A percentile compares a stretch with the other conserved stretches of the same genome.
Conservation (phyloP, 2,888 invertebrate species). For the Rhabditoides inermis region DNA sequence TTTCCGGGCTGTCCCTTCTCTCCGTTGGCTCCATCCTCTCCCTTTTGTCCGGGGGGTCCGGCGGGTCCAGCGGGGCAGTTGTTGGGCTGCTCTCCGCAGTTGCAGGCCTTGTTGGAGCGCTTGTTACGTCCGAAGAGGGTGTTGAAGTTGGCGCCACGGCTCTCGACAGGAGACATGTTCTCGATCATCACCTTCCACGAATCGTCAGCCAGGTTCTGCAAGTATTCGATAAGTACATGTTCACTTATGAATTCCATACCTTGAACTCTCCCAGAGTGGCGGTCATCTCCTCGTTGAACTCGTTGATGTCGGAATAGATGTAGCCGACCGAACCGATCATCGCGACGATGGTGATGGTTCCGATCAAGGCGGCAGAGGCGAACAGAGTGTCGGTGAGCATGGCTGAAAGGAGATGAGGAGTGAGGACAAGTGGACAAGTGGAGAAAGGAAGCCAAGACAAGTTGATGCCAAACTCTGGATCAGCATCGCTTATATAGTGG, state of each 20-base stretch:
- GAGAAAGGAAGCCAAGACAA: no score
- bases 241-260: no score
- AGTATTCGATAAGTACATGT: no score
- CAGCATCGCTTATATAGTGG: no score
- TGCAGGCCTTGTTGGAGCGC: conserved; percentile 7
- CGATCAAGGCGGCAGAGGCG: no score
- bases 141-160: neutral
- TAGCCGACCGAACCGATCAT: conserved; percentile 14
- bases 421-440: no score
- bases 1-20: conserved; percentile 20
- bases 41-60: conserved; percentile 28
- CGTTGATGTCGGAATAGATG: conserved; percentile 24
- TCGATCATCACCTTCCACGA: conserved; percentile 15
- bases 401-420: no score
- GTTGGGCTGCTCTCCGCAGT: conserved; percentile 18
- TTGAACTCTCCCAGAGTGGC: conserved; percentile 22
- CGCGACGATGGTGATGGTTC: conserved; percentile 15
- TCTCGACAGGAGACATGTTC: no score
- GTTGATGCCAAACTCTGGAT: no score
- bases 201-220: conserved; percentile 18
- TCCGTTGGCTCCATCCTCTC: conserved; percentile 22
- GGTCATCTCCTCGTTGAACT: conserved; percentile 18
- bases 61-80: conserved; percentile 30
- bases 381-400: no score
- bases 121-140: conserved; percentile 2